Evolutionary conservation across 2,888 invertebrate species (phyloP), one percentile per base, ranked within the genome.

Genomic region (Temnothorax unifasciatus): DNA sequence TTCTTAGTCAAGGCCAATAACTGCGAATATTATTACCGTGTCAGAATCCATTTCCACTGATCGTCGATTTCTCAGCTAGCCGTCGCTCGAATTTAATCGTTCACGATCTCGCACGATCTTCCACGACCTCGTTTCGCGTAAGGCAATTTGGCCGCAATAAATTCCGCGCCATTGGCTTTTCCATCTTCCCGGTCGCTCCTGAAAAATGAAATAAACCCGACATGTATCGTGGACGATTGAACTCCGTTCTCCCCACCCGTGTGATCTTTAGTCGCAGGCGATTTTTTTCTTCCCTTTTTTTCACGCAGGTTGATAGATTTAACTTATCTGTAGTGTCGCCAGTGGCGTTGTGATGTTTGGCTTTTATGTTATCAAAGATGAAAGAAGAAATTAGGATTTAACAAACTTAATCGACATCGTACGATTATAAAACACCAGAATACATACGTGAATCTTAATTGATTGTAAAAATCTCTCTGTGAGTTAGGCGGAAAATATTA

Each of bases 161-260:
- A 79, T 79, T 79, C 47, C 69, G 47, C 79, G 21, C 79, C 79
- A 57, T 69, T 69, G 57, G 59, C 68, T 79, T 68, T 79, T 13
- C 44, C 34, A 69, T 79, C 68, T 57, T 57, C 15, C 34, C 11
- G 29, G 47, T 15, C 64, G 44, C 21, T 44, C 15, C 44, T 34
- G 50, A 79, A 68, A 57, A 79, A 68, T 57, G 29, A 47, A 25
- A 52, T 57, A 44, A 68, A 44, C 34, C 15, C 29, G 29, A 50
- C 29, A 54, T 64, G 52, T 38, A 76, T 68, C 57, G 44, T 44
- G 54, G 41, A 29, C 44, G 54, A 77, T 68, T 54, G 21, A 79
- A 69, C 59, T 69, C 21, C 13, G 18, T 44, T 79, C n/a, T 38
- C 15, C 11, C 21, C 15, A 66, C 0, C 54, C 41, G 25, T 15